These are phyloP conservation scores for Eulacestoma nigropectus DNA, from an alignment of 2,113 vertebrate species.

Conservation along the genomic window DNA sequence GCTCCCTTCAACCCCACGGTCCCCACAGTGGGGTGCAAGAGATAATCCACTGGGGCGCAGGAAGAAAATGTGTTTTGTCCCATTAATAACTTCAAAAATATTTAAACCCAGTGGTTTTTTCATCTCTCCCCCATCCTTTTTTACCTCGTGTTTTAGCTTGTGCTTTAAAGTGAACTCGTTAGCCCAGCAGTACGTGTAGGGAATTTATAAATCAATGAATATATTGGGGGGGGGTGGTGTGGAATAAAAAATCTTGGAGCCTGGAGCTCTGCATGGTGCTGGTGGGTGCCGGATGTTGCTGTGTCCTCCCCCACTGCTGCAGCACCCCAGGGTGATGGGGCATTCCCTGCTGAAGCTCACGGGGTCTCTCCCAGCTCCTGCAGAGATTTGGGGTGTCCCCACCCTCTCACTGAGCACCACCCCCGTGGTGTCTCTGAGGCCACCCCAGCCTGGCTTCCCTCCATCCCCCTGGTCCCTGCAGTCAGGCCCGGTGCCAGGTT, in stretches of 20 bases:
- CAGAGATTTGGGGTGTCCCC: background rate
- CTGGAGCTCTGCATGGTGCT: rapidly evolving
- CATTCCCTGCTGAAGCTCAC: rapidly evolving
- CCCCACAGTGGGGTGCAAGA: rapidly evolving
- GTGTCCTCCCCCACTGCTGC: too few relatives aligned
- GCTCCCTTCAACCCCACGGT: background rate
- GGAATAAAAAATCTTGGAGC: background rate
- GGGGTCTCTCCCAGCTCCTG: background rate
- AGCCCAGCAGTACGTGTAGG: background rate
- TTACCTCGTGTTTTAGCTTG: background rate
- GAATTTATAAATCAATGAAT: background rate
- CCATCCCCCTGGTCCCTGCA: background rate
- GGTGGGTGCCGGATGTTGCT: too few relatives aligned
- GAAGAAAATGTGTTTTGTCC: background rate
- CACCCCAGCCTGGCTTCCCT: background rate
- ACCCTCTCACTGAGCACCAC: rapidly evolving
- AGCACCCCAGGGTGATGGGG: rapidly evolving
- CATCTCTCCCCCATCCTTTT: background rate
- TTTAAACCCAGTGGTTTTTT: rapidly evolving
- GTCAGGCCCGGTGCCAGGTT: background rate
- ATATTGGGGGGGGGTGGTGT: background rate
- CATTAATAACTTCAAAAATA: background rate
- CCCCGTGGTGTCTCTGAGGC: background rate
- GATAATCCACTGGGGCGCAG: rapidly evolving
- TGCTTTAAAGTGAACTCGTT: background rate